Conservation (phyloP, 2,797 vertebrate genomes). For the Lutjanus argentimaculatus region DNA sequence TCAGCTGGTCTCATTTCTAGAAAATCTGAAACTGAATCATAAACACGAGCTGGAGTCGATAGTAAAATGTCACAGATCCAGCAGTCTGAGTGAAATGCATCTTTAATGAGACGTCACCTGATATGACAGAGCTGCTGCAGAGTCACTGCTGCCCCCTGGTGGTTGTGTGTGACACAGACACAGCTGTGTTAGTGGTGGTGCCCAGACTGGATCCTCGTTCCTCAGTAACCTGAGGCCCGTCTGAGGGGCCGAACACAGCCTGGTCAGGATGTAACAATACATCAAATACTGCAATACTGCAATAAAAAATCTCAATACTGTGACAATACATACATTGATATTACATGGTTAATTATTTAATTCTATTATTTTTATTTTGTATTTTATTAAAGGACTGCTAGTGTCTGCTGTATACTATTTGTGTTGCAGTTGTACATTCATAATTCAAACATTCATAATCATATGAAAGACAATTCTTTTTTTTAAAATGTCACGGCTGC, state of each 20-base stretch:
- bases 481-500: no score
- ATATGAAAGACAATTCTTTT: no score
- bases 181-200: constrained; percentile 6
- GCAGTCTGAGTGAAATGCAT: constrained; percentile 23
- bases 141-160: constrained; percentile 66
- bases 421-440: no score
- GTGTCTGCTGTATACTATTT: no score
- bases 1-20: background rate
- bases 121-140: constrained; percentile 24
- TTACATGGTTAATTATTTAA: no score
- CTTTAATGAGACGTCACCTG: constrained; percentile 30
- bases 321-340: no score
- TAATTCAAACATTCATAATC: no score
- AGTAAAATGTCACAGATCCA: constrained; percentile 29
- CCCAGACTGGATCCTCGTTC: constrained; percentile 37
- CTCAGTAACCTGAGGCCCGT: constrained; percentile 46
- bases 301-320: no score
- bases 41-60: constrained; percentile 13
- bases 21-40: background rate
- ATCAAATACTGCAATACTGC: no score
- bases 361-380: no score
- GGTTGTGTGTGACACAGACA: constrained; percentile 13
- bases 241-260: constrained; percentile 27
- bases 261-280: background rate
- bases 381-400: no score